Percentiles rank a stretch among this genome's conserved stretches.
Conservation (phyloP, 2,797 vertebrate species). For the Etheostoma nigrum region DNA sequence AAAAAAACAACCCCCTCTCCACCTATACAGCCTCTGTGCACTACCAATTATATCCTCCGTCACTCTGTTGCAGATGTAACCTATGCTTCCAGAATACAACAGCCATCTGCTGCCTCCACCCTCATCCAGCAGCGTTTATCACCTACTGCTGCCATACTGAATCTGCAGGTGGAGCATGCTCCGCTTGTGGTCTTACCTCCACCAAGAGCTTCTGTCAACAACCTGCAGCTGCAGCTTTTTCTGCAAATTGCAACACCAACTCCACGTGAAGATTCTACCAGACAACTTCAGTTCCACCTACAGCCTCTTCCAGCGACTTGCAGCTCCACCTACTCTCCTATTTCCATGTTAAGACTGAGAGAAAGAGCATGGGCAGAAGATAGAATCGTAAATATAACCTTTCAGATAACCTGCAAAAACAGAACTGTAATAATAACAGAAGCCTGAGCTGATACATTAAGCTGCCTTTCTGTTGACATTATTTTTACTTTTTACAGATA, state of each 20-base stretch:
- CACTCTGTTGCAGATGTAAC: too few relatives aligned
- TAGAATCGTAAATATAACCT: background rate
- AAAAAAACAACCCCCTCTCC: too few relatives aligned
- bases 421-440: background rate
- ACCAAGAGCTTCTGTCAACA: background rate
- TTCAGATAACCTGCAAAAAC: background rate
- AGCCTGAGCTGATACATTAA: background rate
- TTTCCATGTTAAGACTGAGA: background rate
- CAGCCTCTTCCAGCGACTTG: background rate
- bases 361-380: background rate
- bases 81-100: too few relatives aligned
- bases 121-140: too few relatives aligned
- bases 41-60: too few relatives aligned
- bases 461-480: too few relatives aligned
- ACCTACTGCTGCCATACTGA: too few relatives aligned
- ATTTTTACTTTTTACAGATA: too few relatives aligned
- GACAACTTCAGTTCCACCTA: background rate
- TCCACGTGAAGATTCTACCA: background rate
- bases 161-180: too few relatives aligned
- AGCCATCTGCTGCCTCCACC: too few relatives aligned
- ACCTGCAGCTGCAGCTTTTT: background rate
- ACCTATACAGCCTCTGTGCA: too few relatives aligned
- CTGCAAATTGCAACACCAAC: background rate
- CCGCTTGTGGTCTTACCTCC: background rate
- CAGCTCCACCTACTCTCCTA: background rate